phyloP scores from a whole-genome alignment of 2,797 vertebrate genomes.

The Zenarchopterus dispar region DNA sequence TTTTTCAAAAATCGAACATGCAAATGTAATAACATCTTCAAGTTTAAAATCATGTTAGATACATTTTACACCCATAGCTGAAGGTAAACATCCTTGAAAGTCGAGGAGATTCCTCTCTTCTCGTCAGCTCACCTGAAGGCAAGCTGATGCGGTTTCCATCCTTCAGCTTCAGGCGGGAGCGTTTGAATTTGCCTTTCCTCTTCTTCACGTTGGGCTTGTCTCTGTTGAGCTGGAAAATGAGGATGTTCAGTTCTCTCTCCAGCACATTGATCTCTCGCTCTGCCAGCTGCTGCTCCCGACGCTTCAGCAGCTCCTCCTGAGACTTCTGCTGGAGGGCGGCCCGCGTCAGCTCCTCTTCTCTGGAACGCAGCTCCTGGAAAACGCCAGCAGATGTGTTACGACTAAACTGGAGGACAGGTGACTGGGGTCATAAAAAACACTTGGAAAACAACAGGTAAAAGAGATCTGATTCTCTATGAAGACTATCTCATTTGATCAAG shows the following conservation, averaged over 20 bases:
- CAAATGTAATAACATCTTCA: no score
- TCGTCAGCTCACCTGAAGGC: constrained; percentile 89
- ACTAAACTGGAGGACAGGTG: neutral
- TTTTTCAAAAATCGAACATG: no score
- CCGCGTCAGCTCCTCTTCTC: constrained; percentile 92
- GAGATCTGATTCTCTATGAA: neutral
- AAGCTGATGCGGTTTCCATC: constrained; percentile 96
- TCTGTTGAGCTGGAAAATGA: constrained; percentile 96
- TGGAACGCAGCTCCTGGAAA: constrained; percentile 90
- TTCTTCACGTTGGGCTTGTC: constrained; percentile 95
- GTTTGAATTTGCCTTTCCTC: constrained; percentile 94
- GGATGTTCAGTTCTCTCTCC: constrained; percentile 93
- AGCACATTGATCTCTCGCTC: constrained; percentile 94
- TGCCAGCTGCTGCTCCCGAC: constrained; percentile 92
- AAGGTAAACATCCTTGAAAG: neutral
- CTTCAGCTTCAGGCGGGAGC: constrained; percentile 91
- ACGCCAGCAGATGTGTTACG: neutral
- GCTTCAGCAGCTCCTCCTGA: constrained; percentile 91
- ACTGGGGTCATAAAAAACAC: no score
- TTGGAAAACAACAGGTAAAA: no score
- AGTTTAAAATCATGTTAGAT: no score
- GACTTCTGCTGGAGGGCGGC: constrained; percentile 95
- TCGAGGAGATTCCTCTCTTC: neutral
- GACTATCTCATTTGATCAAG: neutral
- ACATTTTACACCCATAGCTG: no score